Evolutionary conservation across 2,113 vertebrate species (phyloP), one percentile per base, ranked within the genome.

Genomic region (Podarcis raffonei): DNA sequence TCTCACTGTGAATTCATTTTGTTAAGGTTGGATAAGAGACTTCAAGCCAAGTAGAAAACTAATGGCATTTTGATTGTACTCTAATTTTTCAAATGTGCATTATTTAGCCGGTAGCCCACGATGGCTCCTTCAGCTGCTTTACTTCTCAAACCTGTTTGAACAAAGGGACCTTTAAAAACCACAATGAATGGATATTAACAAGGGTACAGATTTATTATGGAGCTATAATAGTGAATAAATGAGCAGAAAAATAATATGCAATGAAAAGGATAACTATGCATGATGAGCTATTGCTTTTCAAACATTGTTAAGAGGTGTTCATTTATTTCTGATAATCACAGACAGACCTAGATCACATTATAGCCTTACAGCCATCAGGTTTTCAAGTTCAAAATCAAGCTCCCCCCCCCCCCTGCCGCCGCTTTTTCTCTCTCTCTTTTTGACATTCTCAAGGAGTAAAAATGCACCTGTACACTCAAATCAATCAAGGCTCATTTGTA

Each of bases 221-320:
- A 69, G 3, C 23, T 59, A 18, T 79, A 3, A 78, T 35, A 82
- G 77, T n/a, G 2, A 5, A 84, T 84, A 16, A 87, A 81, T 57
- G 2, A 5, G 30, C 88, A 90, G 89, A 89, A 89, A 88, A 9
- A 79, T 6, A 84, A 15, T 77, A 83, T 71, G 87, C 65, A 76
- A 62, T 23, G 72, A 75, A 23, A 90, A 92, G 77, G 1, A 35
- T 7, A 87, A 82, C 2, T 42, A 84, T 23, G 3, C 6, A 23
- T 37, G 89, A 87, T 23, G 85, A 87, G 9, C 1, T 81, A 9
- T 0, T 9, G 0, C 32, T 88, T 91, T 88, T 85, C 77, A 89
- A 53, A 16, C 4, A 2, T 77, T 65, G 39, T 6, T 30, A 27
- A 53, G 5, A 65, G 4, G 39, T 81, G 62, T 90, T 83, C 6